Evolutionary conservation across 2,113 vertebrate genomes (phyloP).

Genomic region (Cathartes aura): DNA sequence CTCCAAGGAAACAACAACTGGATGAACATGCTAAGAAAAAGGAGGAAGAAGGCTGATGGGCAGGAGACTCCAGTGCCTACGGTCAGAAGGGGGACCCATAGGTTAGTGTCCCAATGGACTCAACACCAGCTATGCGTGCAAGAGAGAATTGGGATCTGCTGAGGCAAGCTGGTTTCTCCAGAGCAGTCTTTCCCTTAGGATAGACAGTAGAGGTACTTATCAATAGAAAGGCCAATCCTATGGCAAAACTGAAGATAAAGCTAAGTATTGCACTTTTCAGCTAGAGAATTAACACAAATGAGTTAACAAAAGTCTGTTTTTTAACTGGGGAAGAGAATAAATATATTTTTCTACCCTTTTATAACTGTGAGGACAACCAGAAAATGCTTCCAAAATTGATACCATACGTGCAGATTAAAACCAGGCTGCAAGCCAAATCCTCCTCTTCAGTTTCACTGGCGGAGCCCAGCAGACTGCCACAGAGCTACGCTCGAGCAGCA

Average conservation of each 20-base stretch:
- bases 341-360: conserved; percentile 51
- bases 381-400: conserved; percentile 71
- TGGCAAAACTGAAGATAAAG: not conserved
- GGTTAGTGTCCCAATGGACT: not conserved
- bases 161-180: not conserved
- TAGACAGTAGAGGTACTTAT: not conserved
- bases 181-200: not conserved
- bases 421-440: conserved; percentile 57
- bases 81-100: not conserved
- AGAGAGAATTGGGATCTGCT: not conserved
- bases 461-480: conserved; percentile 51
- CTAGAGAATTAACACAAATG: conserved; percentile 3
- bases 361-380: conserved; percentile 65
- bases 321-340: not conserved
- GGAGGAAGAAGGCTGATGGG: not conserved
- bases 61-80: not conserved
- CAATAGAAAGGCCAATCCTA: not conserved
- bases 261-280: not conserved
- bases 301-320: not conserved
- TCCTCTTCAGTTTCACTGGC: conserved; percentile 57
- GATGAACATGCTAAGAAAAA: not conserved
- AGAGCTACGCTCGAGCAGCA: not conserved
- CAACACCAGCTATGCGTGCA: not conserved
- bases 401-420: conserved; percentile 67
- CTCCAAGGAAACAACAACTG: not conserved